Conservation (phyloP, 2,113 vertebrate species). For the Thymallus thymallus region DNA sequence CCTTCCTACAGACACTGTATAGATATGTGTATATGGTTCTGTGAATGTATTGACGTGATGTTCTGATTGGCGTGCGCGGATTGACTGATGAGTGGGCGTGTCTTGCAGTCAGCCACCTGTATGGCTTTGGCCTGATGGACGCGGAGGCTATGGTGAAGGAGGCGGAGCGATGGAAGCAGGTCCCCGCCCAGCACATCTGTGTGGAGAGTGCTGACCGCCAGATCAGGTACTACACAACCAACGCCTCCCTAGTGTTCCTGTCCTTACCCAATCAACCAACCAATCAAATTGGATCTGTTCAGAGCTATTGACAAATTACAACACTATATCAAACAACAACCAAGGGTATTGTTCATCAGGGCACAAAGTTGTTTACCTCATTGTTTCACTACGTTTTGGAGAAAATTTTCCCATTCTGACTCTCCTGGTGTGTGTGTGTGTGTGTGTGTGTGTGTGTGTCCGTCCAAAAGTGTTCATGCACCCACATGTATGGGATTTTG, state of each 20-base stretch:
- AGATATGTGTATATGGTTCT: too few species aligned
- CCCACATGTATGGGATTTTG: slow-evolving; percentile 60
- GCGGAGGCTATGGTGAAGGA: slow-evolving; percentile 99
- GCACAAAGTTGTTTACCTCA: too few species aligned
- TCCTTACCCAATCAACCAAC: background rate
- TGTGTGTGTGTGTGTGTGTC: too few species aligned
- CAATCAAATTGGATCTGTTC: background rate
- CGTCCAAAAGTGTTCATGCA: background rate
- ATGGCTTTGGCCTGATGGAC: slow-evolving; percentile 98
- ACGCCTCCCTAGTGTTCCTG: background rate
- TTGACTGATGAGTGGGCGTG: slow-evolving; percentile 9
- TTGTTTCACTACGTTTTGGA: too few species aligned
- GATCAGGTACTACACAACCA: slow-evolving; percentile 85
- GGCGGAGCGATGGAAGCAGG: slow-evolving; percentile 93
- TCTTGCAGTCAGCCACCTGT: slow-evolving; percentile 79
- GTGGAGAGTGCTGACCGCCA: slow-evolving; percentile 95
- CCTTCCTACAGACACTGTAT: too few species aligned
- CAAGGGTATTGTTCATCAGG: too few species aligned
- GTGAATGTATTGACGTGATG: too few species aligned
- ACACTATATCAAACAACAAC: too few species aligned
- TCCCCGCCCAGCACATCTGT: slow-evolving; percentile 92
- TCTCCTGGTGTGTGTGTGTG: too few species aligned
- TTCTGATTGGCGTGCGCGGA: background rate
- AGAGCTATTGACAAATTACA: too few species aligned
- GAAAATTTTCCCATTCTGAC: too few species aligned